Evolutionary conservation across 2,797 vertebrate genomes (phyloP).

Genomic region (Kryptopterus vitreolus): DNA sequence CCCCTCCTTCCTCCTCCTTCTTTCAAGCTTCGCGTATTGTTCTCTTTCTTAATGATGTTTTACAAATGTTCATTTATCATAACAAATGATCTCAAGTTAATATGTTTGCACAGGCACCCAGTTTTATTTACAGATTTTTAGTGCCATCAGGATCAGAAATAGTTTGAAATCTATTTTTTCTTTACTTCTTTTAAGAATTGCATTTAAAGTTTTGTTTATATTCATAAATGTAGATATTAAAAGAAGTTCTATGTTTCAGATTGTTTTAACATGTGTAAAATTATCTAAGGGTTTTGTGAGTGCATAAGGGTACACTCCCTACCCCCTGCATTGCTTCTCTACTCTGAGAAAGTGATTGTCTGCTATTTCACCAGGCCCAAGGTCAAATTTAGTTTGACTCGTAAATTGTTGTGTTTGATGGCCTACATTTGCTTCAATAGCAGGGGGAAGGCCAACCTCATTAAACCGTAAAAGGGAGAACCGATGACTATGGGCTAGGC

Average conservation of each 20-base stretch:
- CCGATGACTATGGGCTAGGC: slow-evolving; percentile 52
- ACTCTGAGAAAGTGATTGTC: slow-evolving; percentile 65
- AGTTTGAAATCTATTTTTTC: neutral
- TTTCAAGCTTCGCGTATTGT: slow-evolving; percentile 45
- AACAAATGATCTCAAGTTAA: slow-evolving; percentile 41
- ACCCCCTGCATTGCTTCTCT: slow-evolving; percentile 37
- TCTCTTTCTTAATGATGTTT: slow-evolving; percentile 43
- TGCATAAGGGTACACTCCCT: neutral
- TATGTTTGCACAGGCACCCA: slow-evolving; percentile 38
- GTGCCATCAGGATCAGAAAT: slow-evolving; percentile 7
- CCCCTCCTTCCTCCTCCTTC: slow-evolving; percentile 6
- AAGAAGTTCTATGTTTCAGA: neutral
- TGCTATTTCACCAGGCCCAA: slow-evolving; percentile 75
- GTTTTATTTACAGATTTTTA: slow-evolving; percentile 42
- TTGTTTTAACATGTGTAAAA: neutral
- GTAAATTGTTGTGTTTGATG: slow-evolving; percentile 81
- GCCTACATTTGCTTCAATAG: slow-evolving; percentile 78
- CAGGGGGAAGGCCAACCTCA: slow-evolving; percentile 77
- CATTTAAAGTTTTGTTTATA: slow-evolving; percentile 1
- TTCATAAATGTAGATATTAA: neutral
- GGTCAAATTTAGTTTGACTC: slow-evolving; percentile 78
- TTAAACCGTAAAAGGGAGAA: slow-evolving; percentile 76
- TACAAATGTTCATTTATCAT: slow-evolving; percentile 48
- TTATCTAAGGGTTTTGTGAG: neutral
- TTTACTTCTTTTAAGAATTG: neutral